phyloP scores from a whole-genome alignment of 2,797 vertebrate species.

The Sciurus carolinensis region DNA sequence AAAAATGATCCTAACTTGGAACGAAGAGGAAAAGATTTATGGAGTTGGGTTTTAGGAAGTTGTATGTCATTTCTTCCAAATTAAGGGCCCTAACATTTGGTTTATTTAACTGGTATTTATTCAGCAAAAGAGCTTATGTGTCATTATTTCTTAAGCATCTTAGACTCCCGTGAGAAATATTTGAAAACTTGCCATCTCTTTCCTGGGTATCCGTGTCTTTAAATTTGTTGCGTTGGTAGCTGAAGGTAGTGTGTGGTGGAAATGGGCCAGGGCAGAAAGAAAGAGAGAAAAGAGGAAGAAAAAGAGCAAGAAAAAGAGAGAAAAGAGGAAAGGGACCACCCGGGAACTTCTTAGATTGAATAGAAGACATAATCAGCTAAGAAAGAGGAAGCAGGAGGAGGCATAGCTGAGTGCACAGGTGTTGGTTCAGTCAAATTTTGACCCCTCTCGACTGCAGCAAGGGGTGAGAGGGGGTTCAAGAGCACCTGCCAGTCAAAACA shows the following conservation, averaged over 20 bases:
- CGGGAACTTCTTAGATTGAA: neutral
- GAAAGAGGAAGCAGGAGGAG: neutral
- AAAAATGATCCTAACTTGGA: neutral
- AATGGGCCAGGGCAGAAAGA: neutral
- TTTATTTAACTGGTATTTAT: slow-evolving; percentile 14
- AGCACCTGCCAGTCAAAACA: neutral
- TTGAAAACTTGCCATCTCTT: slow-evolving; percentile 27
- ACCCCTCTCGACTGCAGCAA: too few species aligned
- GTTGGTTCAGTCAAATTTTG: neutral
- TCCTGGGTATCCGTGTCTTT: neutral
- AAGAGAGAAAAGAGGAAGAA: neutral
- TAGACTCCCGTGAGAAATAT: neutral
- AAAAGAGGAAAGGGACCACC: neutral
- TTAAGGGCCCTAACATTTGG: neutral
- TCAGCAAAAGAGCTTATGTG: slow-evolving; percentile 23
- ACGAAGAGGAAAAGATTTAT: slow-evolving; percentile 4
- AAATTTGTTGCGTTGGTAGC: neutral
- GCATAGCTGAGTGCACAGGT: neutral
- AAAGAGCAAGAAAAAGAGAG: neutral
- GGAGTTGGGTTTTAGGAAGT: neutral
- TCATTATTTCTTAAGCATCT: slow-evolving; percentile 32
- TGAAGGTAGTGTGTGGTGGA: neutral
- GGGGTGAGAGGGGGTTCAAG: neutral
- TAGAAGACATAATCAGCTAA: neutral
- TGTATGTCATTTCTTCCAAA: neutral